These are phyloP conservation scores for Drosophila setosimentum DNA, from an alignment of 2,888 invertebrate species.

Conservation along the genomic window DNA sequence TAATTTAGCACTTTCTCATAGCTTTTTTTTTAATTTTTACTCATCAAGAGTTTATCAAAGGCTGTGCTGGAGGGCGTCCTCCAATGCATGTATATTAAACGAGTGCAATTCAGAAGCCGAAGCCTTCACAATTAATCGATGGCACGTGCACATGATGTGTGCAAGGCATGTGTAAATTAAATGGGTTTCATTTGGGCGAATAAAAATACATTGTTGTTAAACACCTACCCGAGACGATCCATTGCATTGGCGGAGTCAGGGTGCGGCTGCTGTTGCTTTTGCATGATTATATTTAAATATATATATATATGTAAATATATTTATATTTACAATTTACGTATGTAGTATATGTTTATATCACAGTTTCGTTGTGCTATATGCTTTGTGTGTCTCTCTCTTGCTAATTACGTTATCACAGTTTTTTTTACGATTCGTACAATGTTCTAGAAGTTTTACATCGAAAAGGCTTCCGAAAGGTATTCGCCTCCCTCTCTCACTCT, in stretches of 20 bases:
- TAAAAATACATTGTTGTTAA: neutral
- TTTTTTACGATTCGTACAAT: constrained; percentile 51
- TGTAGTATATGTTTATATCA: constrained; percentile 38
- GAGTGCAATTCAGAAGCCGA: constrained; percentile 26
- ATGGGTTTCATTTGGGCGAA: constrained; percentile 8
- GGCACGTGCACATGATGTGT: constrained; percentile 44
- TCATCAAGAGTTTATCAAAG: neutral
- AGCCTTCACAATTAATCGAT: constrained; percentile 39
- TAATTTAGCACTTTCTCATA: neutral
- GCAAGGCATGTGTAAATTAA: constrained; percentile 19
- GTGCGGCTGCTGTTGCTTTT: constrained; percentile 31
- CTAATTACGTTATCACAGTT: constrained; percentile 67
- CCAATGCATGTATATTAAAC: constrained; percentile 24
- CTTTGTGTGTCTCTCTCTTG: constrained; percentile 28
- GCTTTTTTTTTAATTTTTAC: neutral
- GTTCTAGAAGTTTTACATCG: constrained; percentile 68
- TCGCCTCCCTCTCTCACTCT: constrained; percentile 22
- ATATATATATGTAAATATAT: constrained; percentile 10
- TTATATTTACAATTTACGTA: constrained; percentile 1
- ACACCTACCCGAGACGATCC: constrained; percentile 52
- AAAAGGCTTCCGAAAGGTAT: constrained; percentile 52
- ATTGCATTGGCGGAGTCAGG: constrained; percentile 8
- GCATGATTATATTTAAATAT: constrained; percentile 23
- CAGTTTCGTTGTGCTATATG: constrained; percentile 46
- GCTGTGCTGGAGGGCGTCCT: neutral